Evolutionary conservation across 2,113 vertebrate species (phyloP), one percentile per base, ranked within the genome.

Genomic region (Glaucomys volans): DNA sequence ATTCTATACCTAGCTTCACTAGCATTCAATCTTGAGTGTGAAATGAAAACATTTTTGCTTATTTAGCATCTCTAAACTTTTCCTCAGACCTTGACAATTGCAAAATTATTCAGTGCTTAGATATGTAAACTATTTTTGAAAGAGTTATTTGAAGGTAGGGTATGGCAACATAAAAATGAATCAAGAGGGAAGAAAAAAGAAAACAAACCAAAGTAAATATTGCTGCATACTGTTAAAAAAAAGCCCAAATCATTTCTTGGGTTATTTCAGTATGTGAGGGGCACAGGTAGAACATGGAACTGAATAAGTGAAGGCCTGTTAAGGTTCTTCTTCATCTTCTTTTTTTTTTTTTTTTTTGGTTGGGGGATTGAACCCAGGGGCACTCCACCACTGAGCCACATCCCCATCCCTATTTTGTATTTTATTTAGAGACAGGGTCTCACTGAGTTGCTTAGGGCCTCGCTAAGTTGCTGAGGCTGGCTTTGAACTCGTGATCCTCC

Each of bases 201-300:
- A 80, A 86, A 90, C 35, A 88, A 93, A 95, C 59, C 32, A 69
- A 83, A 80, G 32, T 75, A 94, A 94, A 86, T 72, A 74, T 42
- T 87, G 40, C 12, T 81, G 42, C 8, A 69, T 37, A 76, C 11
- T 67, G 7, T 24, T 82, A 89, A 47, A 54, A 90, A 67, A 77
- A 52, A 57, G 20, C 64, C 30, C 64, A 59, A 62, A 24, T 88
- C 28, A 81, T 82, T 59, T 81, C 11, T 66, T 26, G 40, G 37
- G 44, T 37, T 32, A 77, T 77, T 20, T 91, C 77, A 88, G 42
- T 71, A 74, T 64, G 77, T 54, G 42, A 94, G 52, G 52, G 79
- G 47, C n/a, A 59, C 32, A 87, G 30, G 47, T 69, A 47, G 64
- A 85, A 86, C 26, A 84, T 24, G 32, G 50, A 87, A 87, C 35